phyloP scores from a whole-genome alignment of 2,113 vertebrate genomes.

The Crotalus helleri region DNA sequence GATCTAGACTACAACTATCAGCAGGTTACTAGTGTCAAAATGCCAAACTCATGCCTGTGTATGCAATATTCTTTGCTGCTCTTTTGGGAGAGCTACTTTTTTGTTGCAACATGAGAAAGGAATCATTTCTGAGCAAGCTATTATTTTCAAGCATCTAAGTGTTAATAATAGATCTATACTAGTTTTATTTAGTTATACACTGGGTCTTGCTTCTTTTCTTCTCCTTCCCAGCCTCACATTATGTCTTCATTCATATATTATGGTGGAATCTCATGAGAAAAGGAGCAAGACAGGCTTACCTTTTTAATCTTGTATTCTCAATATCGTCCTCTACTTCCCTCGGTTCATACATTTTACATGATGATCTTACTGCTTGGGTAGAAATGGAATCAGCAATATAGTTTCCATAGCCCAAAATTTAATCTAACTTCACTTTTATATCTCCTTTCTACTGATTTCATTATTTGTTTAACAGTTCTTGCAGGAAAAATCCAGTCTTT shows the following conservation, averaged over 20 bases:
- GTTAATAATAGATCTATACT: not conserved
- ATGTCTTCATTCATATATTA: not conserved
- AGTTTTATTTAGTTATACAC: not conserved
- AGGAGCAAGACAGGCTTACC: not conserved
- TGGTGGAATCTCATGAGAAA: not conserved
- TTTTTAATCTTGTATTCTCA: constrained; percentile 19
- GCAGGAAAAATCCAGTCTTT: not conserved
- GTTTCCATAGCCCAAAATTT: not conserved
- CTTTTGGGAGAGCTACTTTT: not conserved
- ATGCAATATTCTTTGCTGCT: not conserved
- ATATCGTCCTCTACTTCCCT: not conserved
- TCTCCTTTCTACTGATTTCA: not conserved
- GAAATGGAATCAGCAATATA: constrained; percentile 3
- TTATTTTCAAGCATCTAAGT: not conserved
- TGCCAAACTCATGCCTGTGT: not conserved
- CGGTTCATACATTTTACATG: constrained; percentile 28
- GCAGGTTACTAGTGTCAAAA: not conserved
- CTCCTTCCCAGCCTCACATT: not conserved
- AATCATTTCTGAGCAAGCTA: not conserved
- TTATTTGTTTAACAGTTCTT: not conserved
- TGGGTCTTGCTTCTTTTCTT: not conserved
- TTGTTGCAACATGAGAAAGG: not conserved
- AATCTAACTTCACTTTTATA: constrained; percentile 8
- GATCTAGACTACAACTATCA: not conserved
- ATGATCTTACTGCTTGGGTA: not conserved